phyloP scores from a whole-genome alignment of 2,888 invertebrate species.

The Xestia ashworthii region DNA sequence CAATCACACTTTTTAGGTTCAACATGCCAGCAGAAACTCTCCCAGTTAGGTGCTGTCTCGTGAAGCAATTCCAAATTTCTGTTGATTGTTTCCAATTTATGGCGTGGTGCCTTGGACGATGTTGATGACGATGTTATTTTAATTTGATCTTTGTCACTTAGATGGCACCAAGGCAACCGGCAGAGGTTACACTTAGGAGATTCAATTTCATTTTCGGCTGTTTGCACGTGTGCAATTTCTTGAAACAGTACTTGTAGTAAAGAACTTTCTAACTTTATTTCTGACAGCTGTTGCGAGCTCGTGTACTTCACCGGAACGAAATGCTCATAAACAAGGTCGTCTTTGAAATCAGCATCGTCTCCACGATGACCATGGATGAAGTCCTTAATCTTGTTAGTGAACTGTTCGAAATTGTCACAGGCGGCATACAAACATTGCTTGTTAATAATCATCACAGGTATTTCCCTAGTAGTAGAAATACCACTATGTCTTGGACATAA shows the following conservation, averaged over 20 bases:
- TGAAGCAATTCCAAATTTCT: slow-evolving; percentile 79
- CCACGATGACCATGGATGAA: slow-evolving; percentile 76
- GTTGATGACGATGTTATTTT: neutral
- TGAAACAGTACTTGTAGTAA: slow-evolving; percentile 82
- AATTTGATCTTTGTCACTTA: neutral
- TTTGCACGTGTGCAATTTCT: slow-evolving; percentile 74
- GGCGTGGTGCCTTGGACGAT: neutral
- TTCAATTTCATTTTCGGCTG: slow-evolving; percentile 65
- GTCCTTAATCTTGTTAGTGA: slow-evolving; percentile 78
- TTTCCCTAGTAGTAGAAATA: slow-evolving; percentile 78
- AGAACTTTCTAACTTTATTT: slow-evolving; percentile 82
- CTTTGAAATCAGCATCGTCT: slow-evolving; percentile 75
- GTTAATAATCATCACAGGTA: slow-evolving; percentile 84
- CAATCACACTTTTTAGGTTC: slow-evolving; percentile 78
- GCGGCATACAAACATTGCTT: slow-evolving; percentile 83
- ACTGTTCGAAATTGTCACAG: slow-evolving; percentile 82
- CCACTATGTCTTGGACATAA: slow-evolving; percentile 79
- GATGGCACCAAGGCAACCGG: slow-evolving; percentile 66
- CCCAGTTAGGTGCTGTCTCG: slow-evolving; percentile 83
- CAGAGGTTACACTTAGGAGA: slow-evolving; percentile 73
- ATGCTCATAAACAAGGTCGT: slow-evolving; percentile 76
- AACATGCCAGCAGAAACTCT: slow-evolving; percentile 78
- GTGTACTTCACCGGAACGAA: slow-evolving; percentile 78
- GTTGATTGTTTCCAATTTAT: slow-evolving; percentile 73
- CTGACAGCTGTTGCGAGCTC: slow-evolving; percentile 71